phyloP scores from a whole-genome alignment of 2,797 vertebrate species.

The Ateles fusciceps region DNA sequence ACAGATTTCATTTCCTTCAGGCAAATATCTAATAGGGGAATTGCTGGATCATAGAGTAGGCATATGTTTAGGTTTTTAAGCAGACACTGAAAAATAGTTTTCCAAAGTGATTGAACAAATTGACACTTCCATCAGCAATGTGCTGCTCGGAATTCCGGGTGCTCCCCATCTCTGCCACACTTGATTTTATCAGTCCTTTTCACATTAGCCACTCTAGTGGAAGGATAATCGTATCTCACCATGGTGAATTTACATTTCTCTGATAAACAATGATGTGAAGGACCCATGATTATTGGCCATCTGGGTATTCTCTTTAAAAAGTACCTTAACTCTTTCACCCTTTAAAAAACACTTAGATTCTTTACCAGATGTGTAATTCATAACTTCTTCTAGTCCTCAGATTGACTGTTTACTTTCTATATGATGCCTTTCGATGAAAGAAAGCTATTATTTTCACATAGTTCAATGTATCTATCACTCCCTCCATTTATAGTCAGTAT shows the following conservation, averaged over 20 bases:
- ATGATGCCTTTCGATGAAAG: background rate
- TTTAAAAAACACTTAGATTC: background rate
- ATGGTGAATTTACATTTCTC: background rate
- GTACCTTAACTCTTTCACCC: background rate
- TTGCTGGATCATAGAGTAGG: background rate
- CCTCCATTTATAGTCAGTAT: background rate
- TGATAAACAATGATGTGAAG: background rate
- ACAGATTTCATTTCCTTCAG: background rate
- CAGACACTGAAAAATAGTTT: background rate
- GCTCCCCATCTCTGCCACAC: background rate
- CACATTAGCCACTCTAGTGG: background rate
- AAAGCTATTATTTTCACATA: background rate
- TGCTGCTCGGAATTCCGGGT: background rate
- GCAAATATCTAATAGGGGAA: background rate
- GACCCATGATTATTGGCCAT: background rate
- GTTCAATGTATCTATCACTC: background rate
- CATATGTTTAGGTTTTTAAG: background rate
- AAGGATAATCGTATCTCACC: rapidly evolving
- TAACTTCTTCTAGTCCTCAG: background rate
- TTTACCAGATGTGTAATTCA: background rate
- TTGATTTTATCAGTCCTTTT: background rate
- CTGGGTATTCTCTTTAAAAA: background rate
- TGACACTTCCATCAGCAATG: background rate
- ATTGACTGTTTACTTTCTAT: background rate
- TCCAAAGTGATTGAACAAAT: background rate